Conservation (phyloP, 2,888 invertebrate genomes). For the Erebia aethiops region DNA sequence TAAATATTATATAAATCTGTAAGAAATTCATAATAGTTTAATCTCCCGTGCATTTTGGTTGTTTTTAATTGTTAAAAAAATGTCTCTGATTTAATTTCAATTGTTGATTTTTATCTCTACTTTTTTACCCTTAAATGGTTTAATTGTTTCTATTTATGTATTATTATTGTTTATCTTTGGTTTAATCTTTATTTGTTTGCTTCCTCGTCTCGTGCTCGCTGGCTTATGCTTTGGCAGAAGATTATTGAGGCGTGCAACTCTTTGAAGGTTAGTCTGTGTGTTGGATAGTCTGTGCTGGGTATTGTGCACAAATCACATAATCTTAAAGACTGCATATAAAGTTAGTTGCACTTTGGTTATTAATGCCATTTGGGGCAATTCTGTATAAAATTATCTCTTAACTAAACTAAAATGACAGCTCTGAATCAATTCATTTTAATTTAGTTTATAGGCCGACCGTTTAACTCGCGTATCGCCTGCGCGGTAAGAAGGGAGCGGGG, state of each 20-base stretch:
- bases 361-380: no score
- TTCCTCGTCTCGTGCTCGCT: constrained; percentile 63
- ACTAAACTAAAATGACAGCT: no score
- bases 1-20: no score
- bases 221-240: constrained; percentile 87
- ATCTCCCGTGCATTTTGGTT: no score
- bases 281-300: constrained; percentile 37
- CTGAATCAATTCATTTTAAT: no score
- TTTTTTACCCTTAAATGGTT: not conserved
- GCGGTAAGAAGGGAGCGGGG: no score
- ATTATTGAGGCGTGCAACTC: constrained; percentile 97
- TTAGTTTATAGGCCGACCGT: no score
- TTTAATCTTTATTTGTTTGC: constrained; percentile 74
- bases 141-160: constrained; percentile 15
- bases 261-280: constrained; percentile 88
- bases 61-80: not conserved
- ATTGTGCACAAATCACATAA: not conserved
- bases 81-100: not conserved
- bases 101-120: not conserved
- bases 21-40: no score
- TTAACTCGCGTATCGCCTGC: no score
- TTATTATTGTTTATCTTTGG: constrained; percentile 39
- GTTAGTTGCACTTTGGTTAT: no score
- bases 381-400: no score
- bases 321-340: not conserved